Evolutionary conservation across 1,140 invertebrate species (phyloP).

Genomic region (Cydia amplana): DNA sequence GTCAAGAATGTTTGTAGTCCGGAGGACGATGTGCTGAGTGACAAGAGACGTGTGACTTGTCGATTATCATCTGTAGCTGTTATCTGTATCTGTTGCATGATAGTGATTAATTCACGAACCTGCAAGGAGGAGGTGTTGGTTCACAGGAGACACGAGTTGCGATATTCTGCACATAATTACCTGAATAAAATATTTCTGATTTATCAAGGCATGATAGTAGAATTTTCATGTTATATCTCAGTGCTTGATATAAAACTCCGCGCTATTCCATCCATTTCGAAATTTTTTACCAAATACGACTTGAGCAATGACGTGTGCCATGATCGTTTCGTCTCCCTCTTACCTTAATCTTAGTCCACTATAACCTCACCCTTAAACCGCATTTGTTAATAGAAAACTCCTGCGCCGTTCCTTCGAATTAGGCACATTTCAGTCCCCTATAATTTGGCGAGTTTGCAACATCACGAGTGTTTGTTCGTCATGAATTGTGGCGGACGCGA

Average conservation of each 20-base stretch:
- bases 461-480: constrained; percentile 38
- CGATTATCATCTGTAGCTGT: constrained; percentile 43
- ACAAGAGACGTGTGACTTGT: constrained; percentile 36
- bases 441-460: constrained; percentile 67
- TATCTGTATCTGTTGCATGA: too few species aligned
- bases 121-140: constrained; percentile 37
- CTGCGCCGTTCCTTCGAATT: constrained; percentile 66
- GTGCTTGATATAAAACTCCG: too few species aligned
- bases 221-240: too few species aligned
- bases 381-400: constrained; percentile 75
- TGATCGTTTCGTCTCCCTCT: too few species aligned
- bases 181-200: too few species aligned
- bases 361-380: constrained; percentile 52
- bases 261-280: too few species aligned
- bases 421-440: constrained; percentile 62
- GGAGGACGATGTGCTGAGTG: constrained; percentile 40
- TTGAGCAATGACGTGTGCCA: too few species aligned
- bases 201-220: too few species aligned
- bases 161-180: too few species aligned
- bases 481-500: not conserved
- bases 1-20: constrained; percentile 54
- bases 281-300: too few species aligned
- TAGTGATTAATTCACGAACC: too few species aligned
- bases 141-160: constrained; percentile 40
- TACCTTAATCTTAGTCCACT: constrained; percentile 15